Evolutionary conservation across 2,797 vertebrate species (phyloP), one percentile per base, ranked within the genome.

Genomic region (Sardinella longiceps): DNA sequence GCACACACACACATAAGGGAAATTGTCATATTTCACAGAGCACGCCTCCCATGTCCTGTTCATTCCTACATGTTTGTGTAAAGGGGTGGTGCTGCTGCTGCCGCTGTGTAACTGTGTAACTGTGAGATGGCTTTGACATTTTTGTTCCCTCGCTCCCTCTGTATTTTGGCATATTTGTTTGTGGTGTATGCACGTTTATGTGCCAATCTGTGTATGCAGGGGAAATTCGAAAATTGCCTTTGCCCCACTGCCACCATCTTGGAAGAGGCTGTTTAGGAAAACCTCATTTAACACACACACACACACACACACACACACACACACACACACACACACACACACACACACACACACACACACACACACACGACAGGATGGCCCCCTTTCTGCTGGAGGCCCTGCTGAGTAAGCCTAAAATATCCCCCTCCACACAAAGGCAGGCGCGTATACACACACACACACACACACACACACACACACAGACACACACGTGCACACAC

Each of bases 251-350:
- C 37, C 70, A 77, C 14, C 9, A 4, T 77, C 18, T n/a, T 33
- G 5, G 14, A 77, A 39, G 37, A 5, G 28, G 12, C 70, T 77
- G 37, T 77, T 77, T 39, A 77, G 33, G 70, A 77, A 43, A 77
- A 77, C 33, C 70, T 77, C 70, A 77, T 43, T 77, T 18, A 23
- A 77, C 28, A 70, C 63, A 70, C 63, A 70, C 63, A 70, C 14
- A 70, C 63, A 37, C 63, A 70, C 63, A 37, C 28, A 18, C 70
- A 77, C 70, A 77, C 70, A 77, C 33, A 63, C 58, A 63, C 58
- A 63, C 58, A 63, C 58, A 63, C 60, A 63, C 58, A 63, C 58
- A 28, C 58, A 63, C n/a, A 28, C 58, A 63, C 58, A 63, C 58
- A 63, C 58, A 63, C 58, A 63, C 58, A 25, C 23, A 25, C 58